A percentile compares a stretch with the other conserved stretches of the same genome.
Conservation (phyloP, 2,888 invertebrate species). For the Acleris laterana region DNA sequence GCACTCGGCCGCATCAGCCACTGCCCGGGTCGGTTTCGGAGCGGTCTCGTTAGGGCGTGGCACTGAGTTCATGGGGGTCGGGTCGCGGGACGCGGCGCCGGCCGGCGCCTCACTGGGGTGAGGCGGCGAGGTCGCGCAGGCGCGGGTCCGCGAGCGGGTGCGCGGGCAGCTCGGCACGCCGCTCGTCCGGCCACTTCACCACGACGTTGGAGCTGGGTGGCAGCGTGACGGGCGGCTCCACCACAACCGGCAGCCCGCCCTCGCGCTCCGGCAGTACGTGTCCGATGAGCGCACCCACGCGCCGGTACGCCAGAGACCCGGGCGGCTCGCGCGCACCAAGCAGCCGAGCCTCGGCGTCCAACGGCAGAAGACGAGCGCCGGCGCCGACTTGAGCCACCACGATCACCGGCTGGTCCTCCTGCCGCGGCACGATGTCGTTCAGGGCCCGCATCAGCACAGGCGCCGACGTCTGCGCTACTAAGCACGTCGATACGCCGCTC, state of each 20-base stretch:
- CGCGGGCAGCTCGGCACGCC: constrained; percentile 47
- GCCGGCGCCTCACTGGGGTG: constrained; percentile 62
- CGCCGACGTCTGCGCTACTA: constrained; percentile 61
- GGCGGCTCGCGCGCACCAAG: constrained; percentile 44
- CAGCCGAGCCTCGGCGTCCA: constrained; percentile 42
- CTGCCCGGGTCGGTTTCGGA: constrained; percentile 56
- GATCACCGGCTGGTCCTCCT: constrained; percentile 59
- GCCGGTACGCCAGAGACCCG: constrained; percentile 59
- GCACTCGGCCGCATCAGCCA: constrained; percentile 59
- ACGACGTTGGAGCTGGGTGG: constrained; percentile 68
- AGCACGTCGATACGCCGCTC: constrained; percentile 86
- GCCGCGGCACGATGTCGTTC: constrained; percentile 64
- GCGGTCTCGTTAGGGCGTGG: constrained; percentile 63
- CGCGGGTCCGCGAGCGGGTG: constrained; percentile 70
- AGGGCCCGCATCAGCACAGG: constrained; percentile 67
- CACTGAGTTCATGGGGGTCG: constrained; percentile 55
- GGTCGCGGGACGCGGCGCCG: constrained; percentile 42
- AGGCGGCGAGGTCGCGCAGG: constrained; percentile 65
- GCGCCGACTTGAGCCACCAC: constrained; percentile 61
- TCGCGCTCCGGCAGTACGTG: constrained; percentile 70
- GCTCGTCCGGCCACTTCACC: constrained; percentile 74
- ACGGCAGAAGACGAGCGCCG: constrained; percentile 47
- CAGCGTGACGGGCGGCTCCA: constrained; percentile 75
- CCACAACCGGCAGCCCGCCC: constrained; percentile 66
- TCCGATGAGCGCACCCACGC: constrained; percentile 70